Base-by-base conservation (phyloP, 2,113 vertebrate genomes). In the Trematomus loennbergii region DNA sequence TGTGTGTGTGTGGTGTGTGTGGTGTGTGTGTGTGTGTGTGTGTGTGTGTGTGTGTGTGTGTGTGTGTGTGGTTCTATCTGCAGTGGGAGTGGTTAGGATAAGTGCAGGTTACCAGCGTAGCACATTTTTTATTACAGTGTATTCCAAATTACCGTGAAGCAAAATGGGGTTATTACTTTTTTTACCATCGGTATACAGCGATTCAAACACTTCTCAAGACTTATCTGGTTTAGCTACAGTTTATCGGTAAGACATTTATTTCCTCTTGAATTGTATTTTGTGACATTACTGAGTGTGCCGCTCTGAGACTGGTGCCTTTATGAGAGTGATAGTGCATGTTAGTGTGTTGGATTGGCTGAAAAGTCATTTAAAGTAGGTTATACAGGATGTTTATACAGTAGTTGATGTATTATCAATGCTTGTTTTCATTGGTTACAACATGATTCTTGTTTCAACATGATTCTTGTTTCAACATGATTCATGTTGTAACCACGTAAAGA, bases 181-280 rank as follows among this genome's bases (percentile, higher is more conserved):
- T 78, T 75, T 75, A 72, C n/a, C 29, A 12, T 50, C 2, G 0
- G 9, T 69, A 33, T 22, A 33, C 33, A n/a, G 59, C 57, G 49
- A 29, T 70, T 65, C 6, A 57, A 68, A 63, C n/a, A 25, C 12
- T 7, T 57, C 18, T 33, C 2, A 25, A 57, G 43, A 55, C 12
- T 15, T 46, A 2, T 15, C 54, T 29, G 17, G 3, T 48, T 22
- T 48, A 25, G 57, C n/a, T 36, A 10, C 25, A 2, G 61, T 76
- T 83, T 11, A 66, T 12, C 2, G 65, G 65, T 54, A 59, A 75
- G 53, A 12, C 11, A 50, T 72, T 63, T 50, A 75, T 75, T 68
- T 83, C 54, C 63, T 61, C n/a, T 63, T 63, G 12, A 16, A 52
- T 57, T 63, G 12, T 63, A 9, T 52, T 57, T 72, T 48, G 65